phyloP scores from a whole-genome alignment of 2,888 invertebrate species.

The Toxonevra muliebris region DNA sequence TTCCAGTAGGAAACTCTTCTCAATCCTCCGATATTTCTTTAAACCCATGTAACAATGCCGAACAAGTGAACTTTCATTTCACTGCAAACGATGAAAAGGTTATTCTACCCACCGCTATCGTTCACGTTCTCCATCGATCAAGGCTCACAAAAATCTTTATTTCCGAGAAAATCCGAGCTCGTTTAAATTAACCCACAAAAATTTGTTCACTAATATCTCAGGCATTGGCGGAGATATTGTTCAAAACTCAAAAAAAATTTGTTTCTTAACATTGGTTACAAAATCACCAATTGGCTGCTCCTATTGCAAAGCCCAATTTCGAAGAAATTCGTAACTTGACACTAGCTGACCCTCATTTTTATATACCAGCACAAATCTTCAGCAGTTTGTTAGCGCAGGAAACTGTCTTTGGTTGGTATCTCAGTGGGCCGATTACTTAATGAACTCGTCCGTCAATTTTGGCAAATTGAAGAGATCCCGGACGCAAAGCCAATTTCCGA shows the following conservation, averaged over 20 bases:
- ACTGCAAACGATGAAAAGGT: background rate
- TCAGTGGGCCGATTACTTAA: no score
- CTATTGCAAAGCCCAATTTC: no score
- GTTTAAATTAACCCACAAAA: background rate
- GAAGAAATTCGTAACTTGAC: no score
- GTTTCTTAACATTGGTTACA: background rate
- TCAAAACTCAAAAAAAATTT: background rate
- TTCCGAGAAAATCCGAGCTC: background rate
- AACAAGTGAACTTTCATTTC: background rate
- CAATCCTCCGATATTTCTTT: no score
- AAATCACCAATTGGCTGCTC: no score
- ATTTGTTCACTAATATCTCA: background rate
- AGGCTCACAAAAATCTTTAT: slow-evolving; percentile 10
- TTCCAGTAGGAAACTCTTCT: no score
- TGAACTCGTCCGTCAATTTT: no score
- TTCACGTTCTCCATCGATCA: slow-evolving; percentile 1
- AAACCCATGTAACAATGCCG: no score
- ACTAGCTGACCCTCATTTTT: slow-evolving; percentile 2
- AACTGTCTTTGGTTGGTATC: no score
- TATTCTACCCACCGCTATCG: background rate
- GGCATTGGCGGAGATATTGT: background rate
- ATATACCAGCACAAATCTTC: slow-evolving; percentile 5
- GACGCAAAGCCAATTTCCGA: no score
- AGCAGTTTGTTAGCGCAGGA: background rate
- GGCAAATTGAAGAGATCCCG: no score